Evolutionary conservation across 2,113 vertebrate species (phyloP), one percentile per base, ranked within the genome.

Genomic region (Planiliza haematocheilus): DNA sequence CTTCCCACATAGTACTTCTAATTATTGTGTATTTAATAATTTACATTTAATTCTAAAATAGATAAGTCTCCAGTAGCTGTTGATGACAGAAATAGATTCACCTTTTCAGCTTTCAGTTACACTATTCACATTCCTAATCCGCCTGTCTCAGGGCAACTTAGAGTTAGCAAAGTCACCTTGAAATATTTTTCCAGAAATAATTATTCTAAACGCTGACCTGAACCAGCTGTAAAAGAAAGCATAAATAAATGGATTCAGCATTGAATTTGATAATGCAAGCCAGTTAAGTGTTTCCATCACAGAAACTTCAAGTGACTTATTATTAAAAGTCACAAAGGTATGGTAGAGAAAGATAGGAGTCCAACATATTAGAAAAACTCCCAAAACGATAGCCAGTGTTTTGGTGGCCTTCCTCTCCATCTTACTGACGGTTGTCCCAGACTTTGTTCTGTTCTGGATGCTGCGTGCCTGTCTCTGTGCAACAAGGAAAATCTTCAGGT

Each of bases 191-290:
- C 24, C 24, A 30, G 24, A 30, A 30, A 30, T 30, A 30, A 3
- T 30, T 5, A 30, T 30, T 30, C 24, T 3, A 30, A 30, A 30
- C 3, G 24, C 24, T 30, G n/a, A 30, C 5, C 24, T 30, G 24
- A 5, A 30, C 24, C 24, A 30, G 24, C 57, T 77, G 74, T 82
- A 77, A 55, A 73, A 82, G 69, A 77, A 82, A 48, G 74, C 80
- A 38, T 77, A 82, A 8, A 82, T 69, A n/a, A 82, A 82, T 3
- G 74, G 80, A 46, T 82, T 82, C 4, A 82, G 62, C 64, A 60
- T 74, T 24, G 81, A 83, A 12, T 78, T 78, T 11, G 74, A 78
- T 21, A 62, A 7, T 24, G 57, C 9, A 12, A 79, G 38, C 75
- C 70, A 83, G 53, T 70, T 70, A 0, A 83, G 55, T 1, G 53